phyloP scores from a whole-genome alignment of 37 sponge, comb jelly and placozoan species.

The Chondrilla cf. caribensis region DNA sequence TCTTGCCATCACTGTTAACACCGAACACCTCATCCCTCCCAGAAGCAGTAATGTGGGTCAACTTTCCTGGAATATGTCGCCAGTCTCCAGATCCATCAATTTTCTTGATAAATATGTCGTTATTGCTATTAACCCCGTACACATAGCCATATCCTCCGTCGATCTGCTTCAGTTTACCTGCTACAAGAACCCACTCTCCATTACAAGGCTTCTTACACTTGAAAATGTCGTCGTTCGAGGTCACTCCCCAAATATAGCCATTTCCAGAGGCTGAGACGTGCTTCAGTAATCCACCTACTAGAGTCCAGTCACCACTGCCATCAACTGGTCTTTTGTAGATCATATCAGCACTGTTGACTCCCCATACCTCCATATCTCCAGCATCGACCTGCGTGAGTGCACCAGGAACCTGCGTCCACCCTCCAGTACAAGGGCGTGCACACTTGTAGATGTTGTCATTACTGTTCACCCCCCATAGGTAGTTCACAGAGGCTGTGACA shows the following conservation, averaged over 20 bases:
- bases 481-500: constrained; percentile 25
- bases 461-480: constrained; percentile 20
- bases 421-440: constrained; percentile 5
- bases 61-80: constrained; percentile 28
- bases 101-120: constrained; percentile 1
- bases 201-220: constrained; percentile 74
- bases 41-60: constrained; percentile 43
- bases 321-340: too few relatives aligned
- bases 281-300: too few relatives aligned
- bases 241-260: constrained; percentile 71
- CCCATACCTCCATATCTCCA: constrained; percentile 16
- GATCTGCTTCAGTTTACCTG: constrained; percentile 42
- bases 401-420: constrained; percentile 7
- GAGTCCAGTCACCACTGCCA: too few relatives aligned
- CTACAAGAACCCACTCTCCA: constrained; percentile 29
- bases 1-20: background rate
- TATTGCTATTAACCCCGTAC: constrained; percentile 39
- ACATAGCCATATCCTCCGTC: constrained; percentile 46
- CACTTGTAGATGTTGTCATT: constrained; percentile 19
- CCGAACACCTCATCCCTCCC: constrained; percentile 53
- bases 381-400: constrained; percentile 22
- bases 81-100: constrained; percentile 30
- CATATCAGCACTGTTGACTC: constrained; percentile 19
- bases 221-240: constrained; percentile 26
- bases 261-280: constrained; percentile 72